Base-by-base conservation (phyloP, 2,888 invertebrate species). In the Aelia acuminata region DNA sequence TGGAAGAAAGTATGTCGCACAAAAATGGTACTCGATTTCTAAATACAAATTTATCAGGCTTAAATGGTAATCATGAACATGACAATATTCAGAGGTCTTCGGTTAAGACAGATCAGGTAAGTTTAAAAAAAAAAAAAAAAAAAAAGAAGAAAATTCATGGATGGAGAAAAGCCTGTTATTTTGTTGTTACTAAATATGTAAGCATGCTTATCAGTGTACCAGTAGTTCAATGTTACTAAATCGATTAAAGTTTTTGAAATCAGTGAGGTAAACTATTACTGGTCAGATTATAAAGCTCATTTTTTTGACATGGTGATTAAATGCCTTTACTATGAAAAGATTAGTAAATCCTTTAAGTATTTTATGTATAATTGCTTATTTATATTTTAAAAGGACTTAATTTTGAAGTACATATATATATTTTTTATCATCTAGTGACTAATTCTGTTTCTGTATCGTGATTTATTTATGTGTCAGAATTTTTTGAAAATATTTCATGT, bases 141-240 rank as follows among this genome's bases (percentile, higher is more conserved):
- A 63, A 39, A 75, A 13, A 22, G 80, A 80, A 43, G 80, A 80
- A 80, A 43, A 43, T 80, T 80, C 80, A 80, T 80, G 43, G 80
- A 80, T 80, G 80, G 80, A 80, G 80, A 80, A 70, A 80, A 80
- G 80, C 80, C 80, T 80, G 80, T 35, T 43, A 80, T 43, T 80
- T 80, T 80, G 80, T 75, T 75, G 39, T 80, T 43, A 80, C 80
- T 80, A 80, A 80, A 80, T 80, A 47, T 80, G 80, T 43, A 22
- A 43, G 80, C 80, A 80, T 80, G 80, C 43, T 22, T 0, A 80
- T 80, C 43, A 43, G n/a, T 80, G 80, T 80, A 35, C 63, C 31
- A 70, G 31, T 70, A 70, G 63, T 35, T 70, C 31, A 20, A 20
- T 70, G 63, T 70, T 35, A 35, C 31, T 70, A 35, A 63, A 31